Base-by-base conservation (phyloP, 2,888 invertebrate genomes). In the Herminia tarsipennalis region DNA sequence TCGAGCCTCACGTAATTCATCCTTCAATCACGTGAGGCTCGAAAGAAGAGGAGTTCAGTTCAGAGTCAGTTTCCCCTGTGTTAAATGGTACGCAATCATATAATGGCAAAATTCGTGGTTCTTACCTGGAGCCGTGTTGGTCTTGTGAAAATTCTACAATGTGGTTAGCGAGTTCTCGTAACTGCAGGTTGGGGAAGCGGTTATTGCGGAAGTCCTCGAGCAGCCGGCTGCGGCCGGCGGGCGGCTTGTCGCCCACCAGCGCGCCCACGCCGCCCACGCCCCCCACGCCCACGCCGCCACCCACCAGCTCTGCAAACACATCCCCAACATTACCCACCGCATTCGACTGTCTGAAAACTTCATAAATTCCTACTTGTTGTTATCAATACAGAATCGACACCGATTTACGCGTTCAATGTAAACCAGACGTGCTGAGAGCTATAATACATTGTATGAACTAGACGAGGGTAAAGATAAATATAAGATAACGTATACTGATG, bases 71-170 rank as follows among this genome's bases (percentile, higher is more conserved):
- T n/a, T n/a, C n/a, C n/a, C n/a, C n/a, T n/a, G n/a, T n/a, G n/a
- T n/a, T n/a, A n/a, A 10, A 30, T 21, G 10, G 9, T 27, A 8
- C 4, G 13, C 2, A 27, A 12, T 10, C 8, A 6, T 13, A 6
- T 4, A 27, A 27, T 3, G 3, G 12, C 13, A 2, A 3, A 1
- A 14, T 6, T 14, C 5, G 5, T 13, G 10, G 1, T 4, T 38
- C 38, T 38, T 53, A 91, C 92, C 92, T 95, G 34, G 99, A 99
- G 35, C 99, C 99, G 82, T 99, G 99, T 86, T 99, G 99, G 91
- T 99, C 99, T 92, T 98, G 98, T 54, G 98, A 98, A 91, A 99
- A 99, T 91, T 99, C 99, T 13, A 99, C 98, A 80, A 99, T 99
- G 88, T 99, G 99, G 91, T 98, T 97, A 70, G 96, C 96, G 70